Evolutionary conservation across 1,140 invertebrate species (phyloP), one percentile per base, ranked within the genome.

Genomic region (Brachionus manjavacas): DNA sequence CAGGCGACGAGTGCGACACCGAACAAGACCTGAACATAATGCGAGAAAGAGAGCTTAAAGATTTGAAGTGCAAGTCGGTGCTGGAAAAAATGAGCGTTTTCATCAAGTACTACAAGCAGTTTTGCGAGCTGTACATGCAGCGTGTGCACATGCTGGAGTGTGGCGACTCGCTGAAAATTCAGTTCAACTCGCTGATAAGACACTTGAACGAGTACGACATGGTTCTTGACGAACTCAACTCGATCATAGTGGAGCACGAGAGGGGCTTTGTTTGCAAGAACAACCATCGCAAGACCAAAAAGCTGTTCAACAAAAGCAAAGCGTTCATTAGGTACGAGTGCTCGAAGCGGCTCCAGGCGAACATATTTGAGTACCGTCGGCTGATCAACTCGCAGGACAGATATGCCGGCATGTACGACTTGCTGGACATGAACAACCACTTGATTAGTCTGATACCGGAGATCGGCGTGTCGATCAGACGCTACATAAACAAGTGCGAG

Each of bases 361-460:
- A 81, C 52, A 81, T 81, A 39, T 81, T 81, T 14, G 79, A 81
- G 23, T 81, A 81, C 23, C 31, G 79, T 0, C 20, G 79, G 39
- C 11, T 64, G 11, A 81, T 81, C 11, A 81, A 81, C 39, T 81
- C 79, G 25, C 79, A 81, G 41, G 79, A 81, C 39, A 28, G 79
- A n/a, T 81, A 81, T 28, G 79, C 79, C 16, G 79, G 79, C 31
- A 81, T 81, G 79, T 81, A 81, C 20, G 79, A 81, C 35, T 25
- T 81, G 52, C 14, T 81, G 9, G 79, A 81, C 20, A 64, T 64
- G 49, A 81, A 81, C 52, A 81, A 81, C 14, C 64, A 81, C 64
- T 81, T 81, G 79, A 81, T 81, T 8, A 81, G 79, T 28, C 25
- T 81, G 1, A 41, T 81, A 46, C 79, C 79, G 6, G 79, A 81